These are phyloP conservation scores for Protomyctophum bolini DNA, from an alignment of 2,113 vertebrate species.

Conservation along the genomic window DNA sequence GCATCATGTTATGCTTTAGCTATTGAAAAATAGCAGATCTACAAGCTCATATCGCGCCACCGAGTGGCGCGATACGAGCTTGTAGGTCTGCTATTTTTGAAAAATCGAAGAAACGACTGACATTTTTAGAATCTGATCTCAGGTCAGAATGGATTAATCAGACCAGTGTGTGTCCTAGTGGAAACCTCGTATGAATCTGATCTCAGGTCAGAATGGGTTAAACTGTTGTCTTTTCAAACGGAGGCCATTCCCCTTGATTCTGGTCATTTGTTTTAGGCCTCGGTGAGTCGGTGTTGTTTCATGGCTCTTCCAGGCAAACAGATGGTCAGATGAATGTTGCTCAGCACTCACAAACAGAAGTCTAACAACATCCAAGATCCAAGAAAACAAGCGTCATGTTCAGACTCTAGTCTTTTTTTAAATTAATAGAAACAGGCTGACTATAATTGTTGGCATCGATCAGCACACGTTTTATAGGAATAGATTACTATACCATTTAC, in stretches of 20 bases:
- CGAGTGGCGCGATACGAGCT: too few relatives aligned
- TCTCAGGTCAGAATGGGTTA: too few relatives aligned
- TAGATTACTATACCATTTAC: not conserved
- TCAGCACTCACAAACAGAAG: not conserved
- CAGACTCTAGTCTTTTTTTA: not conserved
- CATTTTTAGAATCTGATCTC: too few relatives aligned
- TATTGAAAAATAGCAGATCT: too few relatives aligned
- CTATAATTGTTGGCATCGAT: not conserved
- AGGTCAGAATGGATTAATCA: too few relatives aligned
- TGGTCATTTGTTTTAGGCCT: constrained; percentile 12
- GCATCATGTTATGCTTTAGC: too few relatives aligned
- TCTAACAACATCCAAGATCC: not conserved
- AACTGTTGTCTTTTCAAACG: constrained; percentile 21
- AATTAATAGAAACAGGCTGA: not conserved
- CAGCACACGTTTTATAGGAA: not conserved
- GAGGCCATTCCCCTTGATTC: constrained; percentile 22
- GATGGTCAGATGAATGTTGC: constrained; percentile 9
- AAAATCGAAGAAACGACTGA: too few relatives aligned
- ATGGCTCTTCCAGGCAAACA: not conserved
- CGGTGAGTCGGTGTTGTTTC: constrained; percentile 1
- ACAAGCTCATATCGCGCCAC: too few relatives aligned
- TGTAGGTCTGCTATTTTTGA: too few relatives aligned
- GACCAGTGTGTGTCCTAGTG: too few relatives aligned
- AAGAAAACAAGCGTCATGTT: not conserved
- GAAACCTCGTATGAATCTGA: too few relatives aligned